Percentiles rank a stretch among this genome's conserved stretches.
phyloP scores from a whole-genome alignment of 2,888 invertebrate genomes.

The Dicycla oo region DNA sequence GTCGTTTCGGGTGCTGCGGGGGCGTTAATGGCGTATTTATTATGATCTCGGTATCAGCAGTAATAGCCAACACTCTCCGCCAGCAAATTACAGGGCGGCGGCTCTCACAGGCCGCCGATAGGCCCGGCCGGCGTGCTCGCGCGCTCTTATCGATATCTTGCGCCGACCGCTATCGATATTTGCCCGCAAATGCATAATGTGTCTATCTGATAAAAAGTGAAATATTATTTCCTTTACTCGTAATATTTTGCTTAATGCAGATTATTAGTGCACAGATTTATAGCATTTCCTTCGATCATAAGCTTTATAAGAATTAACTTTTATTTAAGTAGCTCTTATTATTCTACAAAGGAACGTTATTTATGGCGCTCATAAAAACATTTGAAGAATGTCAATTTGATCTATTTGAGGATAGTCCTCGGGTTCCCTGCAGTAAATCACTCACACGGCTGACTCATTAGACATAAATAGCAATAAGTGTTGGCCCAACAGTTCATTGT shows the following conservation, averaged over 20 bases:
- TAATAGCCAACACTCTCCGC: constrained; percentile 90
- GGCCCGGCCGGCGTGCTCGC: constrained; percentile 72
- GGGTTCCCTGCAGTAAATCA: constrained; percentile 46
- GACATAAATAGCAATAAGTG: constrained; percentile 48
- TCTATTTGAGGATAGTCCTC: constrained; percentile 38
- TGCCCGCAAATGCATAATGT: constrained; percentile 77
- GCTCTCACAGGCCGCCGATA: constrained; percentile 82
- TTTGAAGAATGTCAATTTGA: constrained; percentile 49
- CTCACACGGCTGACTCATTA: constrained; percentile 51
- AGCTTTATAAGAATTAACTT: constrained; percentile 20
- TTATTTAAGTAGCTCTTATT: constrained; percentile 30
- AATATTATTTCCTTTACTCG: constrained; percentile 77
- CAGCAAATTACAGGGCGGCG: constrained; percentile 91
- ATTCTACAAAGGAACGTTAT: constrained; percentile 37
- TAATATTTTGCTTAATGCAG: constrained; percentile 65
- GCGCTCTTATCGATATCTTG: constrained; percentile 83
- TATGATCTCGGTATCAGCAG: constrained; percentile 90
- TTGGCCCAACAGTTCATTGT: constrained; percentile 39
- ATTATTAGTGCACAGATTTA: constrained; percentile 57
- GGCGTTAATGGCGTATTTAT: constrained; percentile 91
- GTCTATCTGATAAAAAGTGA: constrained; percentile 79
- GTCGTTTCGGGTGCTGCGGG: constrained; percentile 88
- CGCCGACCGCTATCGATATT: constrained; percentile 79
- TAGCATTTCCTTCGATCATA: constrained; percentile 30
- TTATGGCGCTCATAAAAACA: constrained; percentile 53